Percentiles rank a stretch among this genome's conserved stretches.
Evolutionary conservation across 2,888 invertebrate genomes (phyloP).

Genomic region (Hoplodrina ambigua): DNA sequence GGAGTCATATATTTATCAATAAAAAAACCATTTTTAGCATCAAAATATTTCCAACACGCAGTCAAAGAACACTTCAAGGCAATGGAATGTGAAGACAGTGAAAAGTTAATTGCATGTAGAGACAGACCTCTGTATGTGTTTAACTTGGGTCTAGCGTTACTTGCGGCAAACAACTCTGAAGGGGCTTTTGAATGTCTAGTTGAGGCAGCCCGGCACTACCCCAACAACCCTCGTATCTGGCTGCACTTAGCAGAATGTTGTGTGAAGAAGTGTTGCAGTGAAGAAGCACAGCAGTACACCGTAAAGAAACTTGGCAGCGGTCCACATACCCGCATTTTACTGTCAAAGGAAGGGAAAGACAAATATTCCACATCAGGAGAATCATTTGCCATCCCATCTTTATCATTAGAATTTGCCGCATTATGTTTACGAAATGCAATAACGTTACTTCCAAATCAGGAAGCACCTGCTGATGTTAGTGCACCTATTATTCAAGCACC

Average conservation of each 20-base stretch:
- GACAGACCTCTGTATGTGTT: constrained; percentile 93
- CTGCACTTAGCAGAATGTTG: constrained; percentile 98
- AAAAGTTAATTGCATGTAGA: constrained; percentile 81
- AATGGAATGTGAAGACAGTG: constrained; percentile 84
- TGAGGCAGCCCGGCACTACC: constrained; percentile 95
- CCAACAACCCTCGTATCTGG: constrained; percentile 97
- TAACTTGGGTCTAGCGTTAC: constrained; percentile 95
- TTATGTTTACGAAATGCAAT: constrained; percentile 96
- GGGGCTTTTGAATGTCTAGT: constrained; percentile 98
- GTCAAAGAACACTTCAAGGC: constrained; percentile 92
- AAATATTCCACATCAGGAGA: constrained; percentile 90
- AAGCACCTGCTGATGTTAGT: constrained; percentile 79
- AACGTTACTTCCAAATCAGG: constrained; percentile 92
- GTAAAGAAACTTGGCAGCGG: constrained; percentile 87
- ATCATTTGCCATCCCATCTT: constrained; percentile 96
- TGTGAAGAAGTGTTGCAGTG: constrained; percentile 92
- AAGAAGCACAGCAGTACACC: constrained; percentile 85
- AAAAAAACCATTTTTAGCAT: constrained; percentile 95
- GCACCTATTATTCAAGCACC: constrained; percentile 85
- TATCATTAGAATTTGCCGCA: constrained; percentile 97
- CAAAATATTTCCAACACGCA: constrained; percentile 95
- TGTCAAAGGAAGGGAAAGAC: constrained; percentile 83
- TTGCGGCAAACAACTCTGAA: constrained; percentile 94
- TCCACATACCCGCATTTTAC: constrained; percentile 82
- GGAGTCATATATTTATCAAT: constrained; percentile 95